phyloP scores from a whole-genome alignment of 37 sponge, comb jelly and placozoan genomes.

The Amphimedon queenslandica region DNA sequence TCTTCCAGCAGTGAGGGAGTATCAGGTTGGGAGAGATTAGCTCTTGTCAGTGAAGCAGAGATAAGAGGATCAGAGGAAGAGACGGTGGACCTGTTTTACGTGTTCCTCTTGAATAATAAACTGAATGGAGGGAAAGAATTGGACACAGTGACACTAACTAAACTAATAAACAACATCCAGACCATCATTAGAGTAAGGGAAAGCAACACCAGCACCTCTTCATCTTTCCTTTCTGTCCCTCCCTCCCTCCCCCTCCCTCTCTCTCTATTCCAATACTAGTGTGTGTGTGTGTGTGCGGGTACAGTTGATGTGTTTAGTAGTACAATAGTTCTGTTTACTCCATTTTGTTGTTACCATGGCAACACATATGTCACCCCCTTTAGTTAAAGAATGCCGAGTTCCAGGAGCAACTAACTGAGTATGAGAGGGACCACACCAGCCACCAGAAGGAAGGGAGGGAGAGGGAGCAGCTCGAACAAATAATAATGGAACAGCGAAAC shows the following conservation, averaged over 20 bases:
- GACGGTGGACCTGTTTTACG: constrained; percentile 17
- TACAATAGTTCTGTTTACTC: too few relatives aligned
- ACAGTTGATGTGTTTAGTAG: too few relatives aligned
- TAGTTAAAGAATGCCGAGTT: background rate
- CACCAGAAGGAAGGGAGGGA: background rate
- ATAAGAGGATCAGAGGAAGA: background rate
- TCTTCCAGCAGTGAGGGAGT: too few relatives aligned
- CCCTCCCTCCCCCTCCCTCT: too few relatives aligned
- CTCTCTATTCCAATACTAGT: too few relatives aligned
- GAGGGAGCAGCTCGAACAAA: background rate
- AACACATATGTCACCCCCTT: too few relatives aligned
- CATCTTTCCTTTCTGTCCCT: too few relatives aligned
- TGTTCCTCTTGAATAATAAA: constrained; percentile 11
- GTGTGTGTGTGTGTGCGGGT: too few relatives aligned
- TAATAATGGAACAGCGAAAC: background rate
- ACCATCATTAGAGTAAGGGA: background rate
- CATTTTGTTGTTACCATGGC: too few relatives aligned
- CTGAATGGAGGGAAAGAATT: constrained; percentile 8
- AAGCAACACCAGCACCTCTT: too few relatives aligned
- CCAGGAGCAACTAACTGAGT: background rate
- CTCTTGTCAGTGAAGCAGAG: background rate
- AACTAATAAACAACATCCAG: background rate
- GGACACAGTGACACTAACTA: background rate
- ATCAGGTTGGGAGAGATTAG: background rate
- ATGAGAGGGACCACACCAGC: background rate